Evolutionary conservation across 1,140 invertebrate species (phyloP), one percentile per base, ranked within the genome.

Genomic region (Heliconius eleuchia): DNA sequence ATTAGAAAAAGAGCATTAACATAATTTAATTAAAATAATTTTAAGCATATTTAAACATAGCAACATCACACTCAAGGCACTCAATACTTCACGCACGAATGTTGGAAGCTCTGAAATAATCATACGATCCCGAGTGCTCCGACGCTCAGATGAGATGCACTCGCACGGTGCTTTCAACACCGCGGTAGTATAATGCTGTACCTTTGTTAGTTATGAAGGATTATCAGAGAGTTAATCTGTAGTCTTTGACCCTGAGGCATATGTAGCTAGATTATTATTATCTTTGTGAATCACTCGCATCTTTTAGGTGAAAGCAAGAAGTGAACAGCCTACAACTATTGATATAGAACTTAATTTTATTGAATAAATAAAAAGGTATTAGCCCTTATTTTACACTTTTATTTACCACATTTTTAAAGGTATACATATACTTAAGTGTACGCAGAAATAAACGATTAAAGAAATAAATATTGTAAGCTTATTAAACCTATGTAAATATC

Each of bases 61-160:
- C 11, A 16, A 30, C 27, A 66, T 66, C 60, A 30, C 11, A 30
- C 11, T 5, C 3, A 11, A 18, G 60, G 71, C 57, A 66, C 77
- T 78, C 60, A 72, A 78, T 78, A 74, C 57, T 78, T 55, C 27
- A 78, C 57, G 77, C 77, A 78, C 77, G 77, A 78, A 78, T 46
- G 55, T 72, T 34, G 60, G 50, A 73, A 66, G 71, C 52, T 78
- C 77, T 78, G n/a, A 42, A 78, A 78, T 73, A 57, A 78, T 78
- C 50, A 34, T 52, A 78, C 66, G 77, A 55, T 78, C 73, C 52
- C 5, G 60, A 60, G 52, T 39, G 34, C 74, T 42, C 18, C n/a
- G 39, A 75, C 30, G 37, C 74, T 66, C 34, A 60, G n/a, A 75
- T 75, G 60, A 76, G 60, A 50, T 55, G 30, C 52, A 60, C 60